A percentile compares a stretch with the other conserved stretches of the same genome.
Conservation (phyloP, 2,797 vertebrate species). For the Urophycis tenuis region DNA sequence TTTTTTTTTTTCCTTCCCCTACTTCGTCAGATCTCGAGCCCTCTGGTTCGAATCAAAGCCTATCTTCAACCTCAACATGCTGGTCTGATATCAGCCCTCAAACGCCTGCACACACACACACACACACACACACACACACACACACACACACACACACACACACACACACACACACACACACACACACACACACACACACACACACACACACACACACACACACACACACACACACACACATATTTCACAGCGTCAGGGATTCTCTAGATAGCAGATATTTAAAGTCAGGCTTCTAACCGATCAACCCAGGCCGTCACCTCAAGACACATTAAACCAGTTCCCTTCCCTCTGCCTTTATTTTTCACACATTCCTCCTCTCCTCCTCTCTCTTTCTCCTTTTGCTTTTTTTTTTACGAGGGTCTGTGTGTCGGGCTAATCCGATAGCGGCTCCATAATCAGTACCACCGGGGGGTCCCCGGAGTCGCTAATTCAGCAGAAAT, state of each 20-base stretch:
- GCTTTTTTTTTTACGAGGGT: slow-evolving; percentile 27
- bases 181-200: no score
- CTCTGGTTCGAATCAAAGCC: background rate
- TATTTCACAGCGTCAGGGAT: background rate
- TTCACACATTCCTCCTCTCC: background rate
- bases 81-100: background rate
- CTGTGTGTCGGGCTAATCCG: slow-evolving; percentile 75
- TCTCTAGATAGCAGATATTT: background rate
- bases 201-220: no score
- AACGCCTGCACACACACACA: background rate
- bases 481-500: slow-evolving; percentile 95
- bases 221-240: background rate
- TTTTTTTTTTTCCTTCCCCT: no score
- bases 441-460: slow-evolving; percentile 81
- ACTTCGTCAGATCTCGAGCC: background rate
- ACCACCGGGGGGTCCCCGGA: slow-evolving; percentile 74
- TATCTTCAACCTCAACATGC: background rate
- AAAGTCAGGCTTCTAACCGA: background rate
- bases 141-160: no score
- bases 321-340: background rate
- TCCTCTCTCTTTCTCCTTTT: slow-evolving; percentile 8
- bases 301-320: background rate
- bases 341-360: no score
- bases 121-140: no score
- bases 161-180: no score